phyloP scores from a whole-genome alignment of 2,797 vertebrate genomes.

The Channallabes apus region DNA sequence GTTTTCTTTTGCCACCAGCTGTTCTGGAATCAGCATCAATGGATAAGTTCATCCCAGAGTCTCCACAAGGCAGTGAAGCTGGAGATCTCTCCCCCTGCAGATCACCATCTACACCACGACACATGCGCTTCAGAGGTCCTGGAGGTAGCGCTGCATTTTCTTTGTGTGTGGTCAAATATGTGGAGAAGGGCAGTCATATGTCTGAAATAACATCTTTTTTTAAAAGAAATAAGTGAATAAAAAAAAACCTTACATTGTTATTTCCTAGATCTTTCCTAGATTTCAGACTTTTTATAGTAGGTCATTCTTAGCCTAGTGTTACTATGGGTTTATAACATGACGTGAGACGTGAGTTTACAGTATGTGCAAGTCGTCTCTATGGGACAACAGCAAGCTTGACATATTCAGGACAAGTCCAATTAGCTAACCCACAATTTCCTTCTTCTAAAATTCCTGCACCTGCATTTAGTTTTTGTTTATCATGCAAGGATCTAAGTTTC shows the following conservation, averaged over 20 bases:
- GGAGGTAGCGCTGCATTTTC: slow-evolving; percentile 77
- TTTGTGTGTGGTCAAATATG: background rate
- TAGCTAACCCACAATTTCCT: background rate
- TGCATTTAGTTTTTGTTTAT: background rate
- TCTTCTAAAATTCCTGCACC: background rate
- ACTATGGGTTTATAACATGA: background rate
- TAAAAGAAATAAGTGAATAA: background rate
- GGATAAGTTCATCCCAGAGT: slow-evolving; percentile 85
- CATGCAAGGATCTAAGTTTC: background rate
- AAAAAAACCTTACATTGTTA: background rate
- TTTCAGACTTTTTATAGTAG: background rate
- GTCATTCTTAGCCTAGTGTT: background rate
- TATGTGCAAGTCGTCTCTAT: background rate
- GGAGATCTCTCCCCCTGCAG: slow-evolving; percentile 88
- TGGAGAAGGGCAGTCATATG: background rate
- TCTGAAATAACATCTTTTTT: background rate
- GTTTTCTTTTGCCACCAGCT: slow-evolving; percentile 67
- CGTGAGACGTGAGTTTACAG: background rate
- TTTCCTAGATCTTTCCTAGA: background rate
- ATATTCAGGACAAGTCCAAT: background rate
- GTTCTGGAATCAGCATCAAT: slow-evolving; percentile 85
- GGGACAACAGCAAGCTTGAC: background rate
- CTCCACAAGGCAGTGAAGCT: slow-evolving; percentile 77
- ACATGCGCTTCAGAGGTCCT: slow-evolving; percentile 89
- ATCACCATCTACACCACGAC: slow-evolving; percentile 91